Percentiles rank a stretch among this genome's conserved stretches.
Evolutionary conservation across 2,888 invertebrate species (phyloP).

Genomic region (Acrocyrtus sp.): DNA sequence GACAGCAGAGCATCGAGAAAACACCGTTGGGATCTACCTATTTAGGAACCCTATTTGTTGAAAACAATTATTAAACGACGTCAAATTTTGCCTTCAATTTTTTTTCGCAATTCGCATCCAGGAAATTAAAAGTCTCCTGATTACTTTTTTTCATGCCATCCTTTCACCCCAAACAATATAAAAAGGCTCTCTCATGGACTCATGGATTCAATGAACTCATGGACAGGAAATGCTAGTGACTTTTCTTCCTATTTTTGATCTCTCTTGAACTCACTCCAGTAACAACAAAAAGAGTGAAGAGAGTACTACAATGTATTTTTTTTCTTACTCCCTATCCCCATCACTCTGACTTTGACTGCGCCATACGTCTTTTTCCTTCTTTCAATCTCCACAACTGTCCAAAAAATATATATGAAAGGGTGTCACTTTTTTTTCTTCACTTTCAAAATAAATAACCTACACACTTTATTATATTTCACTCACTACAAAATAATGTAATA

Average conservation of each 20-base stretch:
- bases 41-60: no score
- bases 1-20: no score
- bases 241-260: slow-evolving; percentile 31
- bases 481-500: background rate
- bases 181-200: no score
- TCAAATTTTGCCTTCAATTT: no score
- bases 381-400: background rate
- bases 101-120: no score
- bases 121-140: slow-evolving; percentile 59
- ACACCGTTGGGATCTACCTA: no score
- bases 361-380: no score
- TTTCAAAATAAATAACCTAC: slow-evolving; percentile 1
- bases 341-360: no score
- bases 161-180: slow-evolving; percentile 1
- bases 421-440: slow-evolving; percentile 19
- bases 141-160: slow-evolving; percentile 28
- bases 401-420: slow-evolving; percentile 26
- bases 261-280: slow-evolving; percentile 33
- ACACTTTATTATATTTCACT: background rate
- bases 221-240: slow-evolving; percentile 31
- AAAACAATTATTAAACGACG: no score
- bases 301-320: slow-evolving; percentile 16
- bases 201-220: no score
- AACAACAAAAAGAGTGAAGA: no score
- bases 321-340: no score